Evolutionary conservation across 2,113 vertebrate genomes (phyloP).

Genomic region (Mormoops blainvillei): DNA sequence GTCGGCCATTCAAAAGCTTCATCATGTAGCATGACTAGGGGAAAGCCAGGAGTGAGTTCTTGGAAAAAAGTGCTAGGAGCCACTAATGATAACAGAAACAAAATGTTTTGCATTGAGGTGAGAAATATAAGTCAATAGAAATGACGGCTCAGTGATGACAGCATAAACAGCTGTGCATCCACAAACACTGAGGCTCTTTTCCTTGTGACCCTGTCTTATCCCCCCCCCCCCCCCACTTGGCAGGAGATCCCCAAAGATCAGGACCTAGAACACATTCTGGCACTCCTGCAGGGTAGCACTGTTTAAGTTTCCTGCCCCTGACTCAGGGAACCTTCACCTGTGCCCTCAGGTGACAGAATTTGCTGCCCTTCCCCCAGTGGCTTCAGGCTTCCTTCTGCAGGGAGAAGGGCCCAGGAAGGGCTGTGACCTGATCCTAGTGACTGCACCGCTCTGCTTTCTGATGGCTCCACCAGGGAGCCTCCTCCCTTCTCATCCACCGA

Average conservation of each 20-base stretch:
- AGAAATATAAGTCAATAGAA: neutral
- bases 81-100: neutral
- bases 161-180: neutral
- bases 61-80: neutral
- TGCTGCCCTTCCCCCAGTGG: neutral
- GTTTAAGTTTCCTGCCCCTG: neutral
- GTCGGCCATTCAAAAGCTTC: constrained; percentile 17
- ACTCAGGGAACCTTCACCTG: neutral
- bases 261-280: accelerated
- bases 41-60: neutral
- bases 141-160: neutral
- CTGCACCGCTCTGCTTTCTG: neutral
- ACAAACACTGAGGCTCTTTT: accelerated
- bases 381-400: neutral
- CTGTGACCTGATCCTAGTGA: accelerated
- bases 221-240: too few species aligned
- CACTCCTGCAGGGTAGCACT: too few species aligned
- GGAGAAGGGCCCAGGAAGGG: accelerated
- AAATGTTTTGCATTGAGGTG: neutral
- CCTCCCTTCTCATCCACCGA: neutral
- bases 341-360: neutral
- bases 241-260: neutral
- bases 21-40: neutral
- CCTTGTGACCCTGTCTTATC: accelerated
- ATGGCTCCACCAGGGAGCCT: accelerated